Evolutionary conservation across 2,113 vertebrate species (phyloP), one percentile per base, ranked within the genome.

Genomic region (Hepsetus odoe): DNA sequence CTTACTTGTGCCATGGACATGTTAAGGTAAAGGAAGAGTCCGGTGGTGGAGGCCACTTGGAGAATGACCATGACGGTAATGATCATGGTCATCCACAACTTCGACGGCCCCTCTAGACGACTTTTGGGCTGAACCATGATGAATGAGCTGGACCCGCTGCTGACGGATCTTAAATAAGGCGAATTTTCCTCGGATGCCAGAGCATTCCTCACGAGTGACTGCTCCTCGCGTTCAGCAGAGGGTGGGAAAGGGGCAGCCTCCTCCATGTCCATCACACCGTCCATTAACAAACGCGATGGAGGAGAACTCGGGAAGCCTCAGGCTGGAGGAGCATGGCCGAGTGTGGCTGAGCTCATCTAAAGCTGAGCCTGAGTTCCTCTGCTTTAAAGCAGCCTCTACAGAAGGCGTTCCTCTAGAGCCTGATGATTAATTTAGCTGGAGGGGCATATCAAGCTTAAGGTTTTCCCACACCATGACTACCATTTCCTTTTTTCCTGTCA

Each of bases 1-100:
- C 55, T 83, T 87, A 87, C 86, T 79, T 87, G 85, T 30, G 81
- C 72, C 56, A 85, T 42, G 13, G 86, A 85, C 77, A 84, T 81
- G 32, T 86, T 87, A 16, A 87, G 74, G 55, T 80, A 86, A 14
- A 88, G 46, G 67, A 86, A 77, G 55, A 87, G 80, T 72, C 83
- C 85, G 1, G 85, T 82, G 24, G 80, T 85, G 30, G 79, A 86
- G 8, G 83, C 85, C 16, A 86, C 65, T 40, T 86, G 86, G 14
- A 86, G 77, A 33, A 82, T 67, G 13, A 86, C 68, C 75, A 88
- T 73, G 69, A 84, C 74, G 8, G 73, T 35, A 49, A 85, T 80
- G 20, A 84, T 65, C 53, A 79, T 68, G 1, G 74, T 72, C 24
- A 87, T 73, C 83, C 81, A 85, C n/a, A 85, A 16, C 46, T 73